These are phyloP conservation scores for Trichopria drosophilae DNA, from an alignment of 2,888 invertebrate genomes.

Conservation along the genomic window DNA sequence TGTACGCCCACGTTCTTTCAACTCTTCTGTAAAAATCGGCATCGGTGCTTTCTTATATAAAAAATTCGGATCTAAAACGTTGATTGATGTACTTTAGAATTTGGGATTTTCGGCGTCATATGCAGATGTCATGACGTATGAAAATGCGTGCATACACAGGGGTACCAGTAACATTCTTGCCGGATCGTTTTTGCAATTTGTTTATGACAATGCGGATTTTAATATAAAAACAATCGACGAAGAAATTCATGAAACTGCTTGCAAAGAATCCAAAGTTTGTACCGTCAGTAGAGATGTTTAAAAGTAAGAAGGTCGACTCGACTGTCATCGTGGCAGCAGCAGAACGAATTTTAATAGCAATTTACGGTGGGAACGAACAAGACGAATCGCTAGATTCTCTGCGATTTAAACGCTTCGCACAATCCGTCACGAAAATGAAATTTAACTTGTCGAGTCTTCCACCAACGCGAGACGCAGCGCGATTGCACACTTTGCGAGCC, in stretches of 20 bases:
- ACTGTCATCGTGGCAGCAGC: not conserved
- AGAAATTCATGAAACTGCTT: no score
- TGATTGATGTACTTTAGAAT: not conserved
- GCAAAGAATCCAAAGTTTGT: no score
- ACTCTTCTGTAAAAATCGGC: not conserved
- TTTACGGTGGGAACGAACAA: not conserved
- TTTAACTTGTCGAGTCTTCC: conserved; percentile 1
- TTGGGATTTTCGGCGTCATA: not conserved
- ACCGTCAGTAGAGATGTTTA: no score
- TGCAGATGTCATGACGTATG: conserved; percentile 26
- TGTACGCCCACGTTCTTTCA: no score
- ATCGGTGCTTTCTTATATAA: not conserved
- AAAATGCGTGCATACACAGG: conserved; percentile 36
- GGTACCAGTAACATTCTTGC: not conserved
- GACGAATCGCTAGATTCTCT: not conserved
- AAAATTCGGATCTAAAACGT: not conserved
- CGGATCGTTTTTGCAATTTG: conserved; percentile 5
- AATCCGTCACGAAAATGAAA: not conserved
- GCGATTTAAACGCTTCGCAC: not conserved
- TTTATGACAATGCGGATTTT: no score
- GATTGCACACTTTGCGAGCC: conserved; percentile 1
- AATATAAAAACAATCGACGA: conserved; percentile 7
- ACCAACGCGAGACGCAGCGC: conserved; percentile 1
- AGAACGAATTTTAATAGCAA: conserved; percentile 1
- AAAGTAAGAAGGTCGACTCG: not conserved